These are phyloP conservation scores for Heteronetta atricapilla DNA, from an alignment of 2,113 vertebrate genomes.

Conservation along the genomic window DNA sequence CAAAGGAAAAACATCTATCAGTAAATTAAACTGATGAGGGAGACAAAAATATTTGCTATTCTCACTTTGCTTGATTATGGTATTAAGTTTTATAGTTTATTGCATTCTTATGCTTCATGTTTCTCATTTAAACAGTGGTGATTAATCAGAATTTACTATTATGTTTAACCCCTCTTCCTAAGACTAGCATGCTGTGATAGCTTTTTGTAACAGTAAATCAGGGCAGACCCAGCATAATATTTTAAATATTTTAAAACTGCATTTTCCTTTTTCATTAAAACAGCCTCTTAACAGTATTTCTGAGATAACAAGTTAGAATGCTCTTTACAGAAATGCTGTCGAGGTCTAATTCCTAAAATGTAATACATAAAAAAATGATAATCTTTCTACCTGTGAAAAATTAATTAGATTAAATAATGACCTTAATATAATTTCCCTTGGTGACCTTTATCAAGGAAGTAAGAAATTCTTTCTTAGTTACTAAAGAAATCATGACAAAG, in stretches of 20 bases:
- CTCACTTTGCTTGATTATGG: background rate
- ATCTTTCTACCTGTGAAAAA: slow-evolving; percentile 13
- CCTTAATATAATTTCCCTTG: background rate
- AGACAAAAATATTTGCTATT: background rate
- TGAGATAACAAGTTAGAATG: background rate
- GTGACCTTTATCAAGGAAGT: background rate
- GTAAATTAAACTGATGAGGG: background rate
- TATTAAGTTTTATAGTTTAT: background rate
- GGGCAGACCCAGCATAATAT: background rate
- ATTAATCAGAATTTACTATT: background rate
- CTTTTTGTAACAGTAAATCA: background rate
- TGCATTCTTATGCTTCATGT: background rate
- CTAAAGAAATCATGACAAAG: background rate
- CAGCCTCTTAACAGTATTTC: background rate
- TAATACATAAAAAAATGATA: slow-evolving; percentile 3
- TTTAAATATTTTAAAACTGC: background rate
- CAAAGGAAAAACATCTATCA: background rate
- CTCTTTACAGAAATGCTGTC: background rate
- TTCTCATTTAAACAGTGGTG: background rate
- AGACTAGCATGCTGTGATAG: background rate
- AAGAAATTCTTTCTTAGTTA: background rate
- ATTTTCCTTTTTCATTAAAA: background rate
- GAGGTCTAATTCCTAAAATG: background rate
- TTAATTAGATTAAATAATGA: slow-evolving; percentile 18
- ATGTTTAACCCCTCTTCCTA: background rate